These are phyloP conservation scores for Neotragus moschatus DNA, from an alignment of 2,113 vertebrate species.

Conservation along the genomic window DNA sequence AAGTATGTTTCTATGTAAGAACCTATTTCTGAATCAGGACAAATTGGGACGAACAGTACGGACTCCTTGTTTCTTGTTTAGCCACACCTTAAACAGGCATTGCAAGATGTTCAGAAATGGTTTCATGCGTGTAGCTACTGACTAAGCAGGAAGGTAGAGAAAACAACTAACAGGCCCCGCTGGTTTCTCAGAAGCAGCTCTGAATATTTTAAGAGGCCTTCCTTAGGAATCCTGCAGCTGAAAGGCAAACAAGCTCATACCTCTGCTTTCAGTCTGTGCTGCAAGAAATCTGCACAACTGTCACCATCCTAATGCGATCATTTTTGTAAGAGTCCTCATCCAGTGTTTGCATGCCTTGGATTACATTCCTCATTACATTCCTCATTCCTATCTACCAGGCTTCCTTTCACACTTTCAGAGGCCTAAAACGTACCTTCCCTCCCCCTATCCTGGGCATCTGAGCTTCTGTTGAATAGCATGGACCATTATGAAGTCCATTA, in stretches of 20 bases:
- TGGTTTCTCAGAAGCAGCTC: background rate
- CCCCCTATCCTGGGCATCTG: too few relatives aligned
- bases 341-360: background rate
- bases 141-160: constrained; percentile 31
- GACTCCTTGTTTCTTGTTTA: constrained; percentile 27
- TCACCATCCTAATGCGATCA: background rate
- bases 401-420: background rate
- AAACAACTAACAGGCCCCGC: constrained; percentile 23
- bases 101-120: constrained; percentile 14
- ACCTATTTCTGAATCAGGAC: background rate
- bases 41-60: background rate
- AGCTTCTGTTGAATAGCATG: background rate
- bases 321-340: background rate
- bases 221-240: background rate
- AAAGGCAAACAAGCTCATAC: background rate
- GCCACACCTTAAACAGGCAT: constrained; percentile 27
- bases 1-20: background rate
- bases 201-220: background rate
- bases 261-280: background rate
- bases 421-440: background rate
- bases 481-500: background rate
- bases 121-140: constrained; percentile 52
- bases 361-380: background rate
- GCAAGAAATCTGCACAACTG: background rate
- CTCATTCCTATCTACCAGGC: background rate